phyloP scores from a whole-genome alignment of 2,888 invertebrate genomes.

The Tipula confusa region DNA sequence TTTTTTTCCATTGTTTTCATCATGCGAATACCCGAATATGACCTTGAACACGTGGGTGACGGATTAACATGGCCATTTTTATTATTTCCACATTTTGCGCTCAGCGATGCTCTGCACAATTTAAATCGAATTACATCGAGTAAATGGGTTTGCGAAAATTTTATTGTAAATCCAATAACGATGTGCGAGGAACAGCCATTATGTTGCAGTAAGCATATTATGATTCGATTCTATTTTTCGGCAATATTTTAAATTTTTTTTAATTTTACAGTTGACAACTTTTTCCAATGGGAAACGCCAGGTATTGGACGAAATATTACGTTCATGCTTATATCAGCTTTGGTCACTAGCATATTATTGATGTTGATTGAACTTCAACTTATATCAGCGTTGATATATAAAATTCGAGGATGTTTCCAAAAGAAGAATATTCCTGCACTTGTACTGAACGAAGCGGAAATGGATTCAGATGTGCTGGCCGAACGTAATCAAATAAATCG shows the following conservation, averaged over 20 bases:
- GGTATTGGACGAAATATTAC: constrained; percentile 67
- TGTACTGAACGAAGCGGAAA: neutral
- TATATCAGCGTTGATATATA: constrained; percentile 33
- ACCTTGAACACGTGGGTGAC: constrained; percentile 56
- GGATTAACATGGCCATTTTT: constrained; percentile 64
- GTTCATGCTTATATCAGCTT: constrained; percentile 55
- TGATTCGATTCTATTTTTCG: neutral
- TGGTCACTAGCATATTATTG: constrained; percentile 58
- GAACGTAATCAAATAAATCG: constrained; percentile 53
- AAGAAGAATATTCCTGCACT: neutral
- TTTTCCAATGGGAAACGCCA: constrained; percentile 62
- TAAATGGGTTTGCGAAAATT: neutral
- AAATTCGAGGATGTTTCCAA: neutral
- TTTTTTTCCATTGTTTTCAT: constrained; percentile 67
- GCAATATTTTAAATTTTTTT: neutral
- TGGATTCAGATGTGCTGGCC: constrained; percentile 56
- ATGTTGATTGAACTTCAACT: constrained; percentile 57
- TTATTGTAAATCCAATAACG: neutral
- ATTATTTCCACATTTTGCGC: constrained; percentile 65
- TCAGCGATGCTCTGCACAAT: constrained; percentile 51
- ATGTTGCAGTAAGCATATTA: neutral
- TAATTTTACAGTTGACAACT: constrained; percentile 43
- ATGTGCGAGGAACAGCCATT: neutral
- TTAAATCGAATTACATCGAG: neutral
- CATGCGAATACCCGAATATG: constrained; percentile 57